Evolutionary conservation across 2,113 vertebrate species (phyloP).

Genomic region (Antechinus stuartii): DNA sequence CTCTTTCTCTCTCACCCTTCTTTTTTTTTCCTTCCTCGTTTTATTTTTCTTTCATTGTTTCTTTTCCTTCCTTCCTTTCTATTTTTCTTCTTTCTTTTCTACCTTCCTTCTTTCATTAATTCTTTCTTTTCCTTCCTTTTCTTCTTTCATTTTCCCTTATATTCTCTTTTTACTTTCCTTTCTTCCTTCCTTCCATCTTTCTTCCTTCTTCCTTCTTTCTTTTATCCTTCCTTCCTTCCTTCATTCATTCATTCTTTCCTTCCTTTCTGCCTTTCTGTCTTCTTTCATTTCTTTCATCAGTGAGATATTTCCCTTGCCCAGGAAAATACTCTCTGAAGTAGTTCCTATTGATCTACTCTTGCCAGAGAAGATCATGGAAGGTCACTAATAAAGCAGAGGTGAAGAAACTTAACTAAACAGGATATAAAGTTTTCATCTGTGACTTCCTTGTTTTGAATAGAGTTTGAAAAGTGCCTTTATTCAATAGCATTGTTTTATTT

Average conservation of each 20-base stretch:
- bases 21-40: too few relatives aligned
- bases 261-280: too few relatives aligned
- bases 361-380: neutral
- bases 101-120: too few relatives aligned
- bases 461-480: neutral
- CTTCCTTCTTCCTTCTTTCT: too few relatives aligned
- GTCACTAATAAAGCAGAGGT: neutral
- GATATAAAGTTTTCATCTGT: neutral
- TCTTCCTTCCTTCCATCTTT: too few relatives aligned
- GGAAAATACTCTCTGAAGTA: neutral
- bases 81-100: too few relatives aligned
- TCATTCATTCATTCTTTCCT: neutral
- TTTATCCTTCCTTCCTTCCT: too few relatives aligned
- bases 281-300: neutral
- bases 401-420: constrained; percentile 16
- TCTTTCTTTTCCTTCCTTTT: neutral
- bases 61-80: neutral
- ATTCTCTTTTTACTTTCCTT: too few relatives aligned
- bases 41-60: too few relatives aligned
- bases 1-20: too few relatives aligned
- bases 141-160: too few relatives aligned
- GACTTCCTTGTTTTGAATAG: neutral
- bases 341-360: constrained; percentile 17
- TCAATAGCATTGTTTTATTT: neutral
- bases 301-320: neutral